These are phyloP conservation scores for Lysandra coridon DNA, from an alignment of 2,888 invertebrate species.

Conservation along the genomic window DNA sequence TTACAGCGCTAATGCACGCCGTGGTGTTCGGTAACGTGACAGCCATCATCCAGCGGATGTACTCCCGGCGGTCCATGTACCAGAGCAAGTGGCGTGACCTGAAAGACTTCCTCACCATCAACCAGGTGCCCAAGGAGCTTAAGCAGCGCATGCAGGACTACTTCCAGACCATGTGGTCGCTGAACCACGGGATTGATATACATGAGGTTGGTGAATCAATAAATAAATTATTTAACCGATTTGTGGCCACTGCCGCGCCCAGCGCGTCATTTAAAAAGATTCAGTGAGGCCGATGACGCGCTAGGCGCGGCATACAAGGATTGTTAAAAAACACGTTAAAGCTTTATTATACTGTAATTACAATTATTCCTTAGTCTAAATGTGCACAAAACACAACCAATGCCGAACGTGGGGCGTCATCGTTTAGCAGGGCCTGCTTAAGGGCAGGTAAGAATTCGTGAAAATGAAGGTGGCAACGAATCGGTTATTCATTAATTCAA, in stretches of 20 bases:
- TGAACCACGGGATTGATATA: slow-evolving; percentile 98
- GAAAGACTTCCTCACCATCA: slow-evolving; percentile 95
- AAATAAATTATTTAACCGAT: neutral
- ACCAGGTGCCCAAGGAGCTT: slow-evolving; percentile 96
- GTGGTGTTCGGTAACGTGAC: slow-evolving; percentile 99
- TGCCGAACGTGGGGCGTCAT: no score
- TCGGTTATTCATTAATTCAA: neutral
- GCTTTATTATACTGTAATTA: no score
- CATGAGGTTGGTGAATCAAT: slow-evolving; percentile 86
- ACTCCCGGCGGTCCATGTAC: slow-evolving; percentile 94
- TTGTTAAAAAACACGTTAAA: no score
- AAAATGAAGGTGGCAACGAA: no score
- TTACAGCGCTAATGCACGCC: slow-evolving; percentile 96
- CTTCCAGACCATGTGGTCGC: slow-evolving; percentile 98
- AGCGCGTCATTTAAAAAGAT: no score
- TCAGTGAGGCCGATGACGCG: no score
- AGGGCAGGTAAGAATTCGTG: no score
- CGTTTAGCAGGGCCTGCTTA: no score
- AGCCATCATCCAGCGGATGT: slow-evolving; percentile 98
- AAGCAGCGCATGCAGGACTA: slow-evolving; percentile 98
- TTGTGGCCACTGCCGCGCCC: no score
- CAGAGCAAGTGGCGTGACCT: slow-evolving; percentile 97
- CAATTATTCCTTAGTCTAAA: no score
- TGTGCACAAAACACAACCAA: no score
- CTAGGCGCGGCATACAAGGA: no score